Evolutionary conservation across 2,888 invertebrate genomes (phyloP), one percentile per base, ranked within the genome.

Genomic region (Oscheius sp.): DNA sequence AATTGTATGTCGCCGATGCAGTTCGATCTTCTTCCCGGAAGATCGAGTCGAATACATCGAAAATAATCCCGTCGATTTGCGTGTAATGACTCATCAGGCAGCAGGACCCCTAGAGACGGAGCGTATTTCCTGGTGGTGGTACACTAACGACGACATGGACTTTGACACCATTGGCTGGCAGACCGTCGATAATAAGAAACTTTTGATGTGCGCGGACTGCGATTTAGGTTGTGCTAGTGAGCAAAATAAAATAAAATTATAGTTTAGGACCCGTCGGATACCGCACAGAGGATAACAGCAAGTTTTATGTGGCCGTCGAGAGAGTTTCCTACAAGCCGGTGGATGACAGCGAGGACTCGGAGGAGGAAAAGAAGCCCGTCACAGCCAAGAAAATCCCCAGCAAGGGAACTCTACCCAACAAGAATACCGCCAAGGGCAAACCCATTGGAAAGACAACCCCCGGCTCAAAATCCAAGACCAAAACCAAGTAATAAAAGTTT

Each of bases 131-230:
- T 78, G 79, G 78, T 85, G 84, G 84, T 84, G 85, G 85, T 77
- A 82, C 75, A 85, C 84, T 1, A 77, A 78, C 25, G 76, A 76
- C 69, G 85, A 85, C 59, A 75, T 84, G 74, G 76, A 77, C 35
- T 85, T 85, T 61, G 85, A 84, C 73, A 85, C 84, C 6, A 74
- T 84, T 53, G 85, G 85, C 29, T 85, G 84, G 81, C 83, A 84
- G 74, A 84, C 85, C 9, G 72, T 85, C 49, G 80, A 84, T 64
- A 83, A 79, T 58, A 76, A 77, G 68, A 84, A 83, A 77, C 25
- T 61, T 35, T 61, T 84, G 23, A 82, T 84, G 79, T 84, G 84
- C 69, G 84, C 81, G 12, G 85, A 85, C 64, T 85, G 85, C 55
- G 85, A 84, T 49, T 75, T 84, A 43, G 35, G 35, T 35, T n/a